Evolutionary conservation across 2,888 invertebrate genomes (phyloP).

Genomic region (Tiliacea aurago): DNA sequence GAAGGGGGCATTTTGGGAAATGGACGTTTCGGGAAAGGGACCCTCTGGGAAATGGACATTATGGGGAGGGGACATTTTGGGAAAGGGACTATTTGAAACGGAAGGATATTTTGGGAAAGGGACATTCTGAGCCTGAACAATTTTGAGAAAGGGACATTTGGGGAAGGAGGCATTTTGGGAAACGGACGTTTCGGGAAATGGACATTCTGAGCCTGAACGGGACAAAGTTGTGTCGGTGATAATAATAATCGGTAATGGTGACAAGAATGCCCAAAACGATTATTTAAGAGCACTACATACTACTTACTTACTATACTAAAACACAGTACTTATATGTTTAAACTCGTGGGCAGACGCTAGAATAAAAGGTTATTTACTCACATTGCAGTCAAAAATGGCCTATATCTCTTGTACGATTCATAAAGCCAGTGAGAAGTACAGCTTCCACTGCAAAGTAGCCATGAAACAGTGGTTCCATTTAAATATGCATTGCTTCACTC

Average conservation of each 20-base stretch:
- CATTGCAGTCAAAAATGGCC: conserved; percentile 52
- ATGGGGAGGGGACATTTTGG: too few species aligned
- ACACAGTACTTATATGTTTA: conserved; percentile 38
- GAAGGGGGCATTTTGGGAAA: too few species aligned
- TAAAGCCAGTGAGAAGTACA: conserved; percentile 17
- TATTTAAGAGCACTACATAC: conserved; percentile 10
- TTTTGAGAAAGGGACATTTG: too few species aligned
- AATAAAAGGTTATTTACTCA: conserved; percentile 4
- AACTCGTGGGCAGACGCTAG: conserved; percentile 27
- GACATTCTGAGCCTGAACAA: too few species aligned
- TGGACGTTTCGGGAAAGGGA: too few species aligned
- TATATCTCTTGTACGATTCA: conserved; percentile 21
- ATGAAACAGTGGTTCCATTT: conserved; percentile 23
- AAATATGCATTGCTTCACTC: conserved; percentile 33
- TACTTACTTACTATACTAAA: conserved; percentile 32
- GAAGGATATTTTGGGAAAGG: too few species aligned
- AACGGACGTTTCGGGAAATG: too few species aligned
- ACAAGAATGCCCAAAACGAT: conserved; percentile 2
- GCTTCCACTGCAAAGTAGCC: conserved; percentile 18
- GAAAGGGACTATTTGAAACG: too few species aligned
- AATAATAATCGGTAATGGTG: conserved; percentile 1
- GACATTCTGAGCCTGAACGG: too few species aligned
- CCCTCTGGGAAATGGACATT: too few species aligned
- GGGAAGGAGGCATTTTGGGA: too few species aligned
- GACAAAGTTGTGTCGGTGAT: neutral